Conservation (phyloP, 2,113 vertebrate genomes). For the Corythornis cristatus region DNA sequence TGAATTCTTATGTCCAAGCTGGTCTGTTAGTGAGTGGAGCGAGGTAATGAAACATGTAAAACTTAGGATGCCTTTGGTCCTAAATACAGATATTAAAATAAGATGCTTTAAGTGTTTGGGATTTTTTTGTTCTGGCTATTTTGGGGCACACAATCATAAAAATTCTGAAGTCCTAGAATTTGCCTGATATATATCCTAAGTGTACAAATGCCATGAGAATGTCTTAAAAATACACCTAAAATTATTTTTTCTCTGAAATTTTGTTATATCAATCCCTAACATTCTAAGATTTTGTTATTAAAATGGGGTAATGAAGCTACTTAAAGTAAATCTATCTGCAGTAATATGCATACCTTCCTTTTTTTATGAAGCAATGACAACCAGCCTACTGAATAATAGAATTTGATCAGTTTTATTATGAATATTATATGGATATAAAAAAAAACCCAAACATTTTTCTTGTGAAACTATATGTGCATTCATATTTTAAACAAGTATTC, state of each 20-base stretch:
- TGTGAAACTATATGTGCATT: background rate
- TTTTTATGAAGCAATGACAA: background rate
- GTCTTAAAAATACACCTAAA: background rate
- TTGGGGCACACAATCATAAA: rapidly evolving
- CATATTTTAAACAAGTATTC: background rate
- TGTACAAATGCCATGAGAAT: background rate
- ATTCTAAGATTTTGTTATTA: background rate
- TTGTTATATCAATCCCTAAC: background rate
- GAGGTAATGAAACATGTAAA: slow-evolving; percentile 79
- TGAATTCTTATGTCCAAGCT: slow-evolving; percentile 87
- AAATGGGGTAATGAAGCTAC: background rate
- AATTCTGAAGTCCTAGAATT: background rate
- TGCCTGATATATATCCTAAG: background rate
- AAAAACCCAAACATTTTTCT: background rate
- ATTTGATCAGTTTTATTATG: background rate
- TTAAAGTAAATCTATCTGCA: background rate
- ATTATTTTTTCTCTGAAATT: background rate
- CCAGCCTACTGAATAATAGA: background rate
- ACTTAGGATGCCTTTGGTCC: background rate
- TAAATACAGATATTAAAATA: background rate
- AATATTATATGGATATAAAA: background rate
- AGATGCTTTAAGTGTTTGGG: background rate
- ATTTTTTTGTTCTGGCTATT: background rate
- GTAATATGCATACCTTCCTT: background rate
- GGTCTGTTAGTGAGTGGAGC: slow-evolving; percentile 90